These are phyloP conservation scores for Bagarius yarrelli DNA, from an alignment of 2,113 vertebrate genomes.

Conservation along the genomic window DNA sequence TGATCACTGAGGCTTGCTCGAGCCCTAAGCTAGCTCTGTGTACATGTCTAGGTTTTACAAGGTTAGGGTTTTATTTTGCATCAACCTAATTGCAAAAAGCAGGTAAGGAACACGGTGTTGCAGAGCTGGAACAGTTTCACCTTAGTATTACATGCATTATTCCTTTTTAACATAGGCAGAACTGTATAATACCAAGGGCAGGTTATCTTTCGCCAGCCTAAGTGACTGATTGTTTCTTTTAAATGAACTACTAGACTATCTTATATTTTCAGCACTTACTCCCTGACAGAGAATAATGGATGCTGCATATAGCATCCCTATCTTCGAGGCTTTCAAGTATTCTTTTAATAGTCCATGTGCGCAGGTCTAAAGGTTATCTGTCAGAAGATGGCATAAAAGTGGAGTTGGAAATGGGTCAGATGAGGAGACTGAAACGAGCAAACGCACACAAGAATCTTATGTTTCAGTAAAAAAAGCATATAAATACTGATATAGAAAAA, in stretches of 20 bases:
- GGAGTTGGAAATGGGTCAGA: constrained; percentile 26
- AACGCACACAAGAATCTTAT: background rate
- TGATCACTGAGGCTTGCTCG: background rate
- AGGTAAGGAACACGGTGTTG: background rate
- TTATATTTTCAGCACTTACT: constrained; percentile 6
- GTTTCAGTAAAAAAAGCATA: background rate
- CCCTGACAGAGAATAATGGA: constrained; percentile 29
- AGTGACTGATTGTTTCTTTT: constrained; percentile 6
- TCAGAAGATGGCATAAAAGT: constrained; percentile 24
- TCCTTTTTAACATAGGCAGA: background rate
- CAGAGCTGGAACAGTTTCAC: background rate
- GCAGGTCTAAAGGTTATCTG: constrained; percentile 30
- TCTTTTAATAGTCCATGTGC: constrained; percentile 31
- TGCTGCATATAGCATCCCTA: constrained; percentile 15
- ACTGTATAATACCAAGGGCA: background rate
- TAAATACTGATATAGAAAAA: background rate
- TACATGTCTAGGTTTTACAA: background rate
- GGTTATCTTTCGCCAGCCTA: constrained; percentile 1
- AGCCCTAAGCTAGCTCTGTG: too few species aligned
- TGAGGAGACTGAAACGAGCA: constrained; percentile 11
- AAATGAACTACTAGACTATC: constrained; percentile 6
- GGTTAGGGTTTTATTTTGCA: background rate
- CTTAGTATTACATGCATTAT: background rate
- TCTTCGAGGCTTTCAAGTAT: background rate
- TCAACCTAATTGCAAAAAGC: background rate